Conservation (phyloP, 2,113 vertebrate genomes). For the Equus przewalskii region DNA sequence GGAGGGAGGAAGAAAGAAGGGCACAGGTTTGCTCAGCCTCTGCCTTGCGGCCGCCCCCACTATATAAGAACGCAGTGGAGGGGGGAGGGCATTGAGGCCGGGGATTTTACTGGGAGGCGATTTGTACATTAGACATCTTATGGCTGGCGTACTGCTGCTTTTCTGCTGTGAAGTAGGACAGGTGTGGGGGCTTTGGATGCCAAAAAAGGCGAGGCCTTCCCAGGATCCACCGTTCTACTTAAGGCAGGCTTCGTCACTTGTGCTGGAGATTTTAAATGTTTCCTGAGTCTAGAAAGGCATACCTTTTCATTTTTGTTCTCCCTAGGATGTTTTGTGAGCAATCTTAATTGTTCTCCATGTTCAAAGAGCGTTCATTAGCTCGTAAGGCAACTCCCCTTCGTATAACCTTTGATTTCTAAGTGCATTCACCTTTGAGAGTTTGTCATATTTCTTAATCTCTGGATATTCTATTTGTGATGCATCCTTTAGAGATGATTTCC, state of each 20-base stretch:
- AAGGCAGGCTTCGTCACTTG: not conserved
- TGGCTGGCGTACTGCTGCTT: not conserved
- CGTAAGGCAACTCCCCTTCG: fast-evolving
- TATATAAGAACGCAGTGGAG: no score
- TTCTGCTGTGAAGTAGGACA: not conserved
- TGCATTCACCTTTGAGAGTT: not conserved
- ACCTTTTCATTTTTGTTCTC: not conserved
- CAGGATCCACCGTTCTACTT: not conserved
- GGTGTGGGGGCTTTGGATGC: not conserved
- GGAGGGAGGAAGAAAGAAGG: fast-evolving
- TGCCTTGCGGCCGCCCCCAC: not conserved
- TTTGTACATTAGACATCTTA: no score
- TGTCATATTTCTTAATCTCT: not conserved
- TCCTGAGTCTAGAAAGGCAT: not conserved
- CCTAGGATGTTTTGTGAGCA: not conserved
- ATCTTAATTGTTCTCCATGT: not conserved
- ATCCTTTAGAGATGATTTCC: not conserved
- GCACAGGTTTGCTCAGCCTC: not conserved
- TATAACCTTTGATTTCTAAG: not conserved
- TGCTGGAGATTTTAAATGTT: not conserved
- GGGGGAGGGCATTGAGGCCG: not conserved
- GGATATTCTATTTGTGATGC: not conserved
- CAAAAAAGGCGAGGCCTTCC: no score
- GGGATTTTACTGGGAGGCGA: no score
- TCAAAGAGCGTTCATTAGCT: not conserved